These are phyloP conservation scores for Trachymyrmex septentrionalis DNA, from an alignment of 1,140 invertebrate species.

Conservation along the genomic window DNA sequence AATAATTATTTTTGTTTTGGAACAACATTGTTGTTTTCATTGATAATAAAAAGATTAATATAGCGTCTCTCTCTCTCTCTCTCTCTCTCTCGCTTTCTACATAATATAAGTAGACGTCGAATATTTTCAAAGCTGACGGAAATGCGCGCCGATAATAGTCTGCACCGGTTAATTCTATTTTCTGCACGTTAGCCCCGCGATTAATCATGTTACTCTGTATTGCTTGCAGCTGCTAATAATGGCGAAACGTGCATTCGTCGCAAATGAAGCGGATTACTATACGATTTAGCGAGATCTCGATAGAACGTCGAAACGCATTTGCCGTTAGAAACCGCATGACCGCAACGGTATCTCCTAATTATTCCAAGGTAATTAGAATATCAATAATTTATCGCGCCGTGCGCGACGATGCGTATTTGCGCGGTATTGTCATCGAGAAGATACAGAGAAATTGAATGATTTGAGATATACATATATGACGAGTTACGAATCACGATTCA, in stretches of 20 bases:
- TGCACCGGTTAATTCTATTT: slow-evolving; percentile 27
- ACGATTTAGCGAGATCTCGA: slow-evolving; percentile 25
- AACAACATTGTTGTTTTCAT: background rate
- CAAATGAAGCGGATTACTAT: slow-evolving; percentile 45
- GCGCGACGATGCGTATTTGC: slow-evolving; percentile 37
- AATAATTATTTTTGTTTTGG: background rate
- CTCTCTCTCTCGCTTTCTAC: no score
- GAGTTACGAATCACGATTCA: background rate
- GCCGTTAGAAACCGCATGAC: slow-evolving; percentile 23
- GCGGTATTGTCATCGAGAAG: slow-evolving; percentile 1
- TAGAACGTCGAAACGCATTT: slow-evolving; percentile 24
- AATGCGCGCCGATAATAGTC: slow-evolving; percentile 8
- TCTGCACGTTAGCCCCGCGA: background rate
- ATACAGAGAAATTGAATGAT: background rate
- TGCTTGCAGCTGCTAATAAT: slow-evolving; percentile 9
- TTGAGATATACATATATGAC: no score
- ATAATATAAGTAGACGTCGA: background rate
- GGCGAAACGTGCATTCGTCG: slow-evolving; percentile 30
- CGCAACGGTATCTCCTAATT: slow-evolving; percentile 28
- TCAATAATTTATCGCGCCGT: slow-evolving; percentile 46
- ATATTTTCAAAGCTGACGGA: slow-evolving; percentile 18
- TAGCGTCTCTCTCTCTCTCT: no score
- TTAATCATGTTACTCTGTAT: slow-evolving; percentile 50
- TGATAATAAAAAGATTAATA: background rate
- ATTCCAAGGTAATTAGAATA: slow-evolving; percentile 58